Evolutionary conservation across 2,888 invertebrate genomes (phyloP).

Genomic region (Lordiphosa fenestrarum): DNA sequence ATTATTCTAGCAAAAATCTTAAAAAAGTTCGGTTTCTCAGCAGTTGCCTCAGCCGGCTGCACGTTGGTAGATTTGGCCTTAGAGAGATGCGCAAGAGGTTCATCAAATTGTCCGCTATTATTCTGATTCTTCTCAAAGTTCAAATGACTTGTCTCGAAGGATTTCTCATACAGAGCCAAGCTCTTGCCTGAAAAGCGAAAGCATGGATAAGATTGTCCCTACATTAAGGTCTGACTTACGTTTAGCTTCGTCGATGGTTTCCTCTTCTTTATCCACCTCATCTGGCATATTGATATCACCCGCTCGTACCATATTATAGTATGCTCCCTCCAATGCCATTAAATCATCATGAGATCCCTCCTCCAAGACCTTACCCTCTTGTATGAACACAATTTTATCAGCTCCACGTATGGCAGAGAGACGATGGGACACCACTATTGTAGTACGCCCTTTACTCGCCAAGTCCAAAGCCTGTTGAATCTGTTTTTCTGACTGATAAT

Average conservation of each 20-base stretch:
- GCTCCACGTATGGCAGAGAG: constrained; percentile 87
- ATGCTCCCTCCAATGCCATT: constrained; percentile 84
- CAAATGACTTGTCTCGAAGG: constrained; percentile 77
- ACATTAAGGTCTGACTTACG: constrained; percentile 43
- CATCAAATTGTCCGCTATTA: constrained; percentile 72
- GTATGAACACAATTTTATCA: constrained; percentile 86
- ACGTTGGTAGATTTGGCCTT: constrained; percentile 46
- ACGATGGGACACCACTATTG: constrained; percentile 88
- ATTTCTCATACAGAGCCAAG: constrained; percentile 76
- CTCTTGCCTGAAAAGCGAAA: constrained; percentile 62
- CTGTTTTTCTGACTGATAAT: constrained; percentile 89
- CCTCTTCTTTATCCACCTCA: constrained; percentile 54
- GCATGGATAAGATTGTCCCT: background rate
- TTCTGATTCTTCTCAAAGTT: constrained; percentile 78
- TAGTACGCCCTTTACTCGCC: constrained; percentile 88
- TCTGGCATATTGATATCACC: constrained; percentile 72
- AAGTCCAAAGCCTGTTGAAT: constrained; percentile 91
- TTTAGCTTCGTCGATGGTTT: constrained; percentile 64
- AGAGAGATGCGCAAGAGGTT: constrained; percentile 43
- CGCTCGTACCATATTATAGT: constrained; percentile 85
- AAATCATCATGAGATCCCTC: constrained; percentile 88
- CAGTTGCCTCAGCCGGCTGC: background rate
- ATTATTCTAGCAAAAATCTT: constrained; percentile 82
- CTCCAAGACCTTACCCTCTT: constrained; percentile 87
- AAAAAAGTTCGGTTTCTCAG: constrained; percentile 77